phyloP scores from a whole-genome alignment of 1,140 invertebrate species.

The Drosophila pseudoobscura region DNA sequence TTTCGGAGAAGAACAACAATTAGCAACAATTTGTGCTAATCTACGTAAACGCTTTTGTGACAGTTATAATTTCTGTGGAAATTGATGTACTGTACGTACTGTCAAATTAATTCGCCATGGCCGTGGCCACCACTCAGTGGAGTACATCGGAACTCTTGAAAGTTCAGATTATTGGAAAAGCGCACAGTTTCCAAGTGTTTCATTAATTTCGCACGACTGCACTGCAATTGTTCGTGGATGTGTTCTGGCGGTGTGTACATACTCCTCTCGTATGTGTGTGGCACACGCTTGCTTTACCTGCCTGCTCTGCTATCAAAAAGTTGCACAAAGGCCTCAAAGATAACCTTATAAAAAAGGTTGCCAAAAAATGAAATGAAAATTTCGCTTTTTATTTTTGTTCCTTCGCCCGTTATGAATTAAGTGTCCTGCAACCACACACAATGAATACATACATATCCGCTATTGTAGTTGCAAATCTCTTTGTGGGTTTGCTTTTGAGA shows the following conservation, averaged over 20 bases:
- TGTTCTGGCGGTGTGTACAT: background rate
- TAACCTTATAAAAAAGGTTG: constrained; percentile 36
- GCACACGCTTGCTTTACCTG: constrained; percentile 50
- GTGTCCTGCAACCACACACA: constrained; percentile 22
- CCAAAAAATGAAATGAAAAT: constrained; percentile 42
- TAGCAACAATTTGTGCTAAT: constrained; percentile 10
- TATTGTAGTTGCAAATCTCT: constrained; percentile 35
- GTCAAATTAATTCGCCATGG: constrained; percentile 26
- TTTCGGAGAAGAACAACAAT: constrained; percentile 18
- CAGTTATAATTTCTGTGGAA: constrained; percentile 2
- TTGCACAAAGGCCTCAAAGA: constrained; percentile 43
- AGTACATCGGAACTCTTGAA: constrained; percentile 27
- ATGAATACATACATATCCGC: background rate
- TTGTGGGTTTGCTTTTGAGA: constrained; percentile 17
- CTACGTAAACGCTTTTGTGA: constrained; percentile 3
- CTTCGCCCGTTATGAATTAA: constrained; percentile 56
- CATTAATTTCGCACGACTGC: constrained; percentile 63
- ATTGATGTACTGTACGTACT: constrained; percentile 5
- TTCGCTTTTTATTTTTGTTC: constrained; percentile 53
- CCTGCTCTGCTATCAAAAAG: constrained; percentile 38
- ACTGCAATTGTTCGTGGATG: constrained; percentile 18
- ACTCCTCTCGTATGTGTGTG: background rate
- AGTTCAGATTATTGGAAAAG: constrained; percentile 67
- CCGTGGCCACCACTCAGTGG: constrained; percentile 16
- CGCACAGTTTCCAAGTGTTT: constrained; percentile 60